These are phyloP conservation scores for Propsilocerus akamusi DNA, from an alignment of 1,140 invertebrate genomes.

Conservation along the genomic window DNA sequence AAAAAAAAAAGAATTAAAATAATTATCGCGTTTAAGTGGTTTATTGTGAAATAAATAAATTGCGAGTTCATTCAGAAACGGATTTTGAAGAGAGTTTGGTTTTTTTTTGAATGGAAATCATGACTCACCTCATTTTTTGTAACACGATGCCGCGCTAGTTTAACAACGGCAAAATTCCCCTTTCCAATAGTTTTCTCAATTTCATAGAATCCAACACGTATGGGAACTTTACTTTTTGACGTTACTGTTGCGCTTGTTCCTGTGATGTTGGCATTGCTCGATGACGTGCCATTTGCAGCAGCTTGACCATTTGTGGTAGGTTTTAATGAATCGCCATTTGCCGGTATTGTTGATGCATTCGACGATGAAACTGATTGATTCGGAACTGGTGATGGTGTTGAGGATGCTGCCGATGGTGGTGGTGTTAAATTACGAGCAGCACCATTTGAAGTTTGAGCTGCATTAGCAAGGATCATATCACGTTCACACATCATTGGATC, in stretches of 20 bases:
- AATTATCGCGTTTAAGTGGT: no score
- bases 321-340: neutral
- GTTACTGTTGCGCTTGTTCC: neutral
- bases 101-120: no score
- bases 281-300: neutral
- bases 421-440: neutral
- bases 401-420: neutral
- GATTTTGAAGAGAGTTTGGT: no score
- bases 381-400: neutral
- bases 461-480: neutral
- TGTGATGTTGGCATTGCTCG: neutral
- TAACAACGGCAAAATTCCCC: conserved; percentile 97
- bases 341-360: neutral
- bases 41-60: no score
- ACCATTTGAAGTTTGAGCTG: neutral
- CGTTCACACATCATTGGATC: neutral
- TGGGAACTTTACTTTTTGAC: conserved; percentile 30
- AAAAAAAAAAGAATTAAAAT: no score
- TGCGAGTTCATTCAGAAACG: no score
- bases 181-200: conserved; percentile 93
- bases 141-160: conserved; percentile 90
- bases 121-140: conserved; percentile 88
- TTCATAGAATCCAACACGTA: conserved; percentile 92
- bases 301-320: neutral
- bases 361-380: neutral